Conservation (phyloP, 2,888 invertebrate genomes). For the Orthosia cruda region DNA sequence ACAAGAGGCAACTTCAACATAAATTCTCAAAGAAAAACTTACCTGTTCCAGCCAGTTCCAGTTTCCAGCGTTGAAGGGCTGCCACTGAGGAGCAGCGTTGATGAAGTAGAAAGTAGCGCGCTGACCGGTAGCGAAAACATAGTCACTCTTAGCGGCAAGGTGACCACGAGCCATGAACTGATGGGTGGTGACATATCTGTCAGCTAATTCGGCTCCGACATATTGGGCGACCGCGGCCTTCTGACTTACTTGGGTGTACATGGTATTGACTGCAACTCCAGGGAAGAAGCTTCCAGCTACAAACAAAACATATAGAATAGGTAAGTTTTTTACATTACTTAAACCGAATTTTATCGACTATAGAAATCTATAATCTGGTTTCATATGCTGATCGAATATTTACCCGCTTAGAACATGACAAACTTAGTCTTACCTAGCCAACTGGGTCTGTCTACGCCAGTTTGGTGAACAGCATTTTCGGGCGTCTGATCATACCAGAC, state of each 20-base stretch:
- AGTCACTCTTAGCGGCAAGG: slow-evolving; percentile 92
- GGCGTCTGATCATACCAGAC: slow-evolving; percentile 88
- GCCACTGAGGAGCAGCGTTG: slow-evolving; percentile 94
- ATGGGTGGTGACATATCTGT: slow-evolving; percentile 86
- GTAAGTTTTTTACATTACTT: background rate
- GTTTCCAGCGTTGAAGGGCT: slow-evolving; percentile 92
- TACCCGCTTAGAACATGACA: background rate
- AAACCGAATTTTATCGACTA: background rate
- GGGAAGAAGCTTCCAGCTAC: slow-evolving; percentile 89
- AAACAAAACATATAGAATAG: slow-evolving; percentile 25
- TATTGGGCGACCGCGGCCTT: slow-evolving; percentile 77
- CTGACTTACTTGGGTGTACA: slow-evolving; percentile 85
- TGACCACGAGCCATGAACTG: slow-evolving; percentile 92
- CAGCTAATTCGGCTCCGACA: slow-evolving; percentile 81
- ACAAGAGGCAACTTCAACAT: background rate
- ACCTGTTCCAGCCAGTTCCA: slow-evolving; percentile 91
- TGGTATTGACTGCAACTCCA: slow-evolving; percentile 82
- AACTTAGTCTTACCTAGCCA: slow-evolving; percentile 80
- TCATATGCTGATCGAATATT: background rate
- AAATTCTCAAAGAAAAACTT: background rate
- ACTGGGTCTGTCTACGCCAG: slow-evolving; percentile 86
- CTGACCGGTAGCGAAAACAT: slow-evolving; percentile 92
- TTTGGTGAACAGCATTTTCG: slow-evolving; percentile 87
- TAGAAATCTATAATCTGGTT: no score
- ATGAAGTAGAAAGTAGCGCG: slow-evolving; percentile 92